A percentile compares a stretch with the other conserved stretches of the same genome.
phyloP scores from a whole-genome alignment of 1,140 invertebrate species.

The Araneus ventricosus region DNA sequence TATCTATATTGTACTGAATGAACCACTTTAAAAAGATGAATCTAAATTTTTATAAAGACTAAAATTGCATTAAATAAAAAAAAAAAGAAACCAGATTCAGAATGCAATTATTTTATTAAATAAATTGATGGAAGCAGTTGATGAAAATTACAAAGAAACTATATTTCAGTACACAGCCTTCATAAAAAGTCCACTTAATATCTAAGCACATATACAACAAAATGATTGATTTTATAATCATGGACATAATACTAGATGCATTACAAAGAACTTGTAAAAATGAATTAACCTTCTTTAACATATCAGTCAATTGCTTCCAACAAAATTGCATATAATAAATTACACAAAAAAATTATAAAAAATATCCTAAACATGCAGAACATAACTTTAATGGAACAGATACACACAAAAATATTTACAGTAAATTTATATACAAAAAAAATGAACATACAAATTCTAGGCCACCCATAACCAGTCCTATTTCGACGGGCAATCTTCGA shows the following conservation, averaged over 20 bases:
- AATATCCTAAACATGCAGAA: background rate
- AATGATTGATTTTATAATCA: too few relatives aligned
- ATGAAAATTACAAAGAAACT: background rate
- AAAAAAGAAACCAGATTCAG: background rate
- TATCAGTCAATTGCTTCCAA: background rate
- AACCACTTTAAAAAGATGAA: too few relatives aligned
- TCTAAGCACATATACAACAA: background rate
- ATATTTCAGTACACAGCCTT: background rate
- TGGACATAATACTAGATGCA: too few relatives aligned
- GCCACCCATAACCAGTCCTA: background rate
- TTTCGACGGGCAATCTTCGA: background rate
- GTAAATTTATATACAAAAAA: background rate
- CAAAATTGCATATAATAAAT: background rate
- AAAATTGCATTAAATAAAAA: background rate
- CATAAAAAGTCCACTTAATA: background rate
- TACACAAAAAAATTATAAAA: background rate
- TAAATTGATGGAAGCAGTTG: slow-evolving; percentile 21
- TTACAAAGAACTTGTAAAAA: too few relatives aligned
- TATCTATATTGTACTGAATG: too few relatives aligned
- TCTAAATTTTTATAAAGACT: too few relatives aligned
- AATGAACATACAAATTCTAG: background rate
- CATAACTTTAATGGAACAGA: background rate
- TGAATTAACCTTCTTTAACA: background rate
- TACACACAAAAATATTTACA: slow-evolving; percentile 28
- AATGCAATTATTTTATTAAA: background rate